phyloP scores from a whole-genome alignment of 2,888 invertebrate genomes.

The Gonocerus acuteangulatus region DNA sequence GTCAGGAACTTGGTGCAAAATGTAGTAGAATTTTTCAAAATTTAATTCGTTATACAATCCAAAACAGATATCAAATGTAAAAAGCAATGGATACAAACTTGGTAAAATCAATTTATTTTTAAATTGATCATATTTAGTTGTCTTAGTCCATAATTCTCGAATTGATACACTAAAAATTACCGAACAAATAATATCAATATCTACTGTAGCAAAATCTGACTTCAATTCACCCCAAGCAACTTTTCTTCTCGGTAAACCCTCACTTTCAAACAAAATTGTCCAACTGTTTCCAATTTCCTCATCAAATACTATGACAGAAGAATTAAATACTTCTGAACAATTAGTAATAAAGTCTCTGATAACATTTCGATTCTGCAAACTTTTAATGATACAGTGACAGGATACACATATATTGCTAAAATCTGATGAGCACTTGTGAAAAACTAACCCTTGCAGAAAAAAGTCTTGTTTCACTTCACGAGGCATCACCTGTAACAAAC shows the following conservation, averaged over 20 bases:
- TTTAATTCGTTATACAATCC: slow-evolving; percentile 38
- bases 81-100: slow-evolving; percentile 39
- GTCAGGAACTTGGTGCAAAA: slow-evolving; percentile 42
- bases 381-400: slow-evolving; percentile 5
- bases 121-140: not conserved
- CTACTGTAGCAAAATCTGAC: not conserved
- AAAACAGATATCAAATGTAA: slow-evolving; percentile 43
- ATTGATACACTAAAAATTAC: slow-evolving; percentile 16
- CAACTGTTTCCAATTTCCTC: not conserved
- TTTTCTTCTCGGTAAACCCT: not conserved
- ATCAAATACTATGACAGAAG: not conserved
- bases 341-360: slow-evolving; percentile 1
- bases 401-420: not conserved
- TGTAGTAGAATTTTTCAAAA: slow-evolving; percentile 39
- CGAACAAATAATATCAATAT: slow-evolving; percentile 28
- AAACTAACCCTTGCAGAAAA: slow-evolving; percentile 19
- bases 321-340: slow-evolving; percentile 2
- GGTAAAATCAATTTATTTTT: slow-evolving; percentile 7
- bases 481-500: slow-evolving; percentile 3
- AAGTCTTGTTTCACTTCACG: not conserved
- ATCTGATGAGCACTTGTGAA: slow-evolving; percentile 16
- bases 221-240: not conserved
- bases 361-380: not conserved
- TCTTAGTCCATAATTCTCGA: slow-evolving; percentile 4
- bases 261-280: not conserved